Evolutionary conservation across 2,113 vertebrate species (phyloP).

Genomic region (Camarhynchus parvulus): DNA sequence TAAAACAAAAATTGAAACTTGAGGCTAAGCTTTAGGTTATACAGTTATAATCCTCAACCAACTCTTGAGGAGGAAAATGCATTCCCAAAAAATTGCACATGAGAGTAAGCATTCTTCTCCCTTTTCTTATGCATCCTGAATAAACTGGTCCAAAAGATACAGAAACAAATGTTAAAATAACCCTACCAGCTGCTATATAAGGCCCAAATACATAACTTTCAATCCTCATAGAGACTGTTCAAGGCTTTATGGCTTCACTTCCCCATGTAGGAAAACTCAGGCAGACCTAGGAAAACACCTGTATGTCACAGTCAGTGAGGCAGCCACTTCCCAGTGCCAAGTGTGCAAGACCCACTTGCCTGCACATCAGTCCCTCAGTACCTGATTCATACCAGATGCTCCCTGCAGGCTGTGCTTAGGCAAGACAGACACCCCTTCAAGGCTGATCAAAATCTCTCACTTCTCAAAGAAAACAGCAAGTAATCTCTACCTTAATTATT

Average conservation of each 20-base stretch:
- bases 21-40: neutral
- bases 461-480: slow-evolving; percentile 4
- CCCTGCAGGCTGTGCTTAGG: neutral
- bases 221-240: neutral
- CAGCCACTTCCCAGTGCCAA: accelerated
- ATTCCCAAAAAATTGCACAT: neutral
- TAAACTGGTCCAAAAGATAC: neutral
- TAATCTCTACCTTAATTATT: slow-evolving; percentile 18
- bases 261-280: neutral
- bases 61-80: neutral
- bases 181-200: neutral
- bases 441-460: neutral
- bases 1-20: neutral
- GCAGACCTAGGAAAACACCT: neutral
- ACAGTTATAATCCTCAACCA: neutral
- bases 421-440: neutral
- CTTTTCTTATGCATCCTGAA: neutral
- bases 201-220: neutral
- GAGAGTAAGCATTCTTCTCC: neutral
- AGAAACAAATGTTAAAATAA: neutral
- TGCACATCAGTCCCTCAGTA: neutral
- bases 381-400: neutral
- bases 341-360: accelerated
- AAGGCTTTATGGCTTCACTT: neutral
- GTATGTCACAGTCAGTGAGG: neutral